Base-by-base conservation (phyloP, 2,797 vertebrate genomes). In the Valencia hispanica region DNA sequence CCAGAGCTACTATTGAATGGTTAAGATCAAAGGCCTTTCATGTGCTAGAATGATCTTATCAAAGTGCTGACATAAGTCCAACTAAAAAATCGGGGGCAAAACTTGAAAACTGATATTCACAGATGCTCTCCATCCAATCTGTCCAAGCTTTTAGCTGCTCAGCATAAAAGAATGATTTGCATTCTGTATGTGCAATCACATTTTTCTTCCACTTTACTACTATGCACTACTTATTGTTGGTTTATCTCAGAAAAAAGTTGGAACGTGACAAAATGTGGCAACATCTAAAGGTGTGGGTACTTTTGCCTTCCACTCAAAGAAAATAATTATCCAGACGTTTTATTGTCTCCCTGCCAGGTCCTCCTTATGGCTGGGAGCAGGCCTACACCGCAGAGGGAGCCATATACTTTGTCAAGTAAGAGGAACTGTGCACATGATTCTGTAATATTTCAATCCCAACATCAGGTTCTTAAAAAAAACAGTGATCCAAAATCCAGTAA, bases 391-490 rank as follows among this genome's bases (percentile, higher is more conserved):
- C 95, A 89, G 97, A 97, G 70, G 97, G 97, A 84, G 95, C 95
- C 79, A 97, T 96, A 83, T 98, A 98, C 90, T 99, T 96, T 88
- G 97, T 98, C 95, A 97, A 98, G 97, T 98, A 94, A 96, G 97
- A 96, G 9, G 22, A 55, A 55, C 25, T 27, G 4, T 11, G n/a
- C 53, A 27, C 25, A 55, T n/a, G 22, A 11, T 55, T n/a, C 25
- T n/a, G n/a, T n/a, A n/a, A 17, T 11, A n/a, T 55, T 2, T 11
- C 25, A 3, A 25, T 66, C 36, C 20, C 22, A 68, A n/a, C 11
- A 66, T 39, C 22, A 0, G 10, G 34, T 41, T 41, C 20, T 10
- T 12, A 25, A 66, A 11, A 25, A 41, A 48, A 48, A 18, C 17
- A 48, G 50, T 25, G 20, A 30, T 32, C 57, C 57, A 18, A 65